A percentile compares a stretch with the other conserved stretches of the same genome.
These are phyloP conservation scores for Limosa lapponica DNA, from an alignment of 2,797 vertebrate species.

Conservation along the genomic window DNA sequence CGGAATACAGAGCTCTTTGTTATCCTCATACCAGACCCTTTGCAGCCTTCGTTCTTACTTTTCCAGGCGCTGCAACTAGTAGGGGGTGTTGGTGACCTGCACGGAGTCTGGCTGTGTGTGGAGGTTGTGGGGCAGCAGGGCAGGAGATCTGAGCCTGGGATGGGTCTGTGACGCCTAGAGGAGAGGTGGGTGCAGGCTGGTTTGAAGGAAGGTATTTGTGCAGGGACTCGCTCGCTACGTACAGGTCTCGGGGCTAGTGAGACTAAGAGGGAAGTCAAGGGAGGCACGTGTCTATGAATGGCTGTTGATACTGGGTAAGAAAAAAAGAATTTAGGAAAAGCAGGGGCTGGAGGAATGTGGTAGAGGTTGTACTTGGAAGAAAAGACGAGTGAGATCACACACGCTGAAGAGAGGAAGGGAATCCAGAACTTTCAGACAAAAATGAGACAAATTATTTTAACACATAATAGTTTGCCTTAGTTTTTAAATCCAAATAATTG, in stretches of 20 bases:
- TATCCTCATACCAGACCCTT: neutral
- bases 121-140: neutral
- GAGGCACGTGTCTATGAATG: neutral
- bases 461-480: neutral
- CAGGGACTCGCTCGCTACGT: neutral
- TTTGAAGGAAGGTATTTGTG: neutral
- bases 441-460: neutral
- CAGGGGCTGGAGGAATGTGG: neutral
- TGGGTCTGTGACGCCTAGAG: neutral
- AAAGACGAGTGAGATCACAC: neutral
- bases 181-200: neutral
- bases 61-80: neutral
- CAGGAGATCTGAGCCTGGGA: neutral
- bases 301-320: neutral
- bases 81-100: neutral
- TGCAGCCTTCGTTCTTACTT: neutral
- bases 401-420: neutral
- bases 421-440: neutral
- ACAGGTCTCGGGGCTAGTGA: neutral
- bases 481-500: neutral
- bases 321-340: neutral
- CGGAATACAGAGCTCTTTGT: conserved; percentile 33
- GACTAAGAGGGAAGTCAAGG: neutral
- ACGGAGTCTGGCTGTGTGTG: neutral
- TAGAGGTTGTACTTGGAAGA: neutral